A percentile compares a stretch with the other conserved stretches of the same genome.
phyloP scores from a whole-genome alignment of 2,797 vertebrate species.

The Nyctibius grandis region DNA sequence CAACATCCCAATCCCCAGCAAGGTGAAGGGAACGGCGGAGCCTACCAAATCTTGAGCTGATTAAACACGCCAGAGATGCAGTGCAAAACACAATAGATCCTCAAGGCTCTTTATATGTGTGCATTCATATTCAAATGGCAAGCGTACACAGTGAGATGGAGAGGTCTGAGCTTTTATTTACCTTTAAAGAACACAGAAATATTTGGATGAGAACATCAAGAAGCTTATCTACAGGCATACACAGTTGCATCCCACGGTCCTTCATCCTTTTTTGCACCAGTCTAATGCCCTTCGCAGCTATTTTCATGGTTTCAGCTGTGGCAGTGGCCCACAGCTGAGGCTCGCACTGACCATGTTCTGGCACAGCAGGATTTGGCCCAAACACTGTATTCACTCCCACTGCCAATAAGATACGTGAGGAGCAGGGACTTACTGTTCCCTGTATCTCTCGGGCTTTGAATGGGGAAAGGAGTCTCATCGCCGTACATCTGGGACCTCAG shows the following conservation, averaged over 20 bases:
- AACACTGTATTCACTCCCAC: neutral
- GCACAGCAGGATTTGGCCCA: neutral
- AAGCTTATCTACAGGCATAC: neutral
- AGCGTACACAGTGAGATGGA: neutral
- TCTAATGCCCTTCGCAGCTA: neutral
- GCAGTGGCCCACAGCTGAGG: neutral
- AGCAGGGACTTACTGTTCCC: neutral
- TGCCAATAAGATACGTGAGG: rapidly evolving
- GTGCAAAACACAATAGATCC: neutral
- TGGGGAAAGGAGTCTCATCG: neutral
- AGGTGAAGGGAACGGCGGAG: neutral
- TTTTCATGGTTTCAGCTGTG: neutral
- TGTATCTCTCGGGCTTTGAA: neutral
- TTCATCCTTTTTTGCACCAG: neutral
- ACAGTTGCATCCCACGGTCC: neutral
- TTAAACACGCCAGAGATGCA: neutral
- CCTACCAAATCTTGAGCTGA: neutral
- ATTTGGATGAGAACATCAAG: neutral
- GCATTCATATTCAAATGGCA: neutral
- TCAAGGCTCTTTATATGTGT: neutral
- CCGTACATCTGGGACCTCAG: neutral
- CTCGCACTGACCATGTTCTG: neutral
- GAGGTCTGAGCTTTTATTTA: neutral
- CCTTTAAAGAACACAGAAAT: neutral
- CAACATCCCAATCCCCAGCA: neutral